Evolutionary conservation across 1,140 invertebrate species (phyloP).

Genomic region (Asobara japonica): DNA sequence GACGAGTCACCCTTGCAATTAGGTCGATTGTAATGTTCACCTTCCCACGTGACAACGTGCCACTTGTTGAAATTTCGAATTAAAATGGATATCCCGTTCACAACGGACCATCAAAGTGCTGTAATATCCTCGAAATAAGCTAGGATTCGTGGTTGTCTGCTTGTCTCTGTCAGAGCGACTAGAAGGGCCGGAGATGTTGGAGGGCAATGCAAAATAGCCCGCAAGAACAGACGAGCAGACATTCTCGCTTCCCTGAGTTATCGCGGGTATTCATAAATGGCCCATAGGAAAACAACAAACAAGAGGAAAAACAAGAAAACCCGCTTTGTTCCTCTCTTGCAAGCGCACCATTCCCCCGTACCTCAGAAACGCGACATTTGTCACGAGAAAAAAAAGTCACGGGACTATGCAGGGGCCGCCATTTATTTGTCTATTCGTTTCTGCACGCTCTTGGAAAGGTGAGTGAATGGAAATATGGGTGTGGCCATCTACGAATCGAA

Average conservation of each 20-base stretch:
- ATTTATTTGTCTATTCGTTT: background rate
- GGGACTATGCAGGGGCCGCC: background rate
- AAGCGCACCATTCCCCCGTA: background rate
- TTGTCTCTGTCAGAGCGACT: conserved; percentile 13
- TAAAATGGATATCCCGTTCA: background rate
- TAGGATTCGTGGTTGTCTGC: background rate
- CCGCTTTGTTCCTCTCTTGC: conserved; percentile 22
- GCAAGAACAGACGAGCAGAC: background rate
- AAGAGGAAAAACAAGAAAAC: background rate
- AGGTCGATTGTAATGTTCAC: too few species aligned
- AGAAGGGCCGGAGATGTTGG: background rate
- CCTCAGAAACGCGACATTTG: conserved; percentile 31
- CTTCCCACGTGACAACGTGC: too few species aligned
- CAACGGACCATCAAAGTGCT: background rate
- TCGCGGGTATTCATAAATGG: conserved; percentile 38
- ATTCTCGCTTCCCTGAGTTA: conserved; percentile 29
- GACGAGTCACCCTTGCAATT: too few species aligned
- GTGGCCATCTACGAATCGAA: background rate
- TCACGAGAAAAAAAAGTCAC: conserved; percentile 12
- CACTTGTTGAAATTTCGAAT: too few species aligned
- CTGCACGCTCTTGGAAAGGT: background rate
- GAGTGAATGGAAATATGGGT: conserved; percentile 9
- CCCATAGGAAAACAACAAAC: conserved; percentile 21
- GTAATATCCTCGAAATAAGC: background rate
- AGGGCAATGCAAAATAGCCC: conserved; percentile 10